phyloP scores from a whole-genome alignment of 2,797 vertebrate genomes.

The Muscicapa comitata region DNA sequence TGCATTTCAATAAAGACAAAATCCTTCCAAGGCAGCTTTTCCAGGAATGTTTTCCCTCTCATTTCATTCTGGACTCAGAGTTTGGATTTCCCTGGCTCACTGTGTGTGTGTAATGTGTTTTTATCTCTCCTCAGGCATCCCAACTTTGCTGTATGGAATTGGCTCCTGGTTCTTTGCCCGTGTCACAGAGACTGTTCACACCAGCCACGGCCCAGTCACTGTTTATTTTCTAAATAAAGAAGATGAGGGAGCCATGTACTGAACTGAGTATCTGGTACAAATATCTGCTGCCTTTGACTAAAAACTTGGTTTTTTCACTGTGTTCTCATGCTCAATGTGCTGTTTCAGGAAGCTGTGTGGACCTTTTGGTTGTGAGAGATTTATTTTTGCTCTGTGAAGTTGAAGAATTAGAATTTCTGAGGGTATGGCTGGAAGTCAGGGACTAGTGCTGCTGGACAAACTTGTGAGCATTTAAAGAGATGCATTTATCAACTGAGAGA shows the following conservation, averaged over 20 bases:
- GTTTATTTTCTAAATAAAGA: conserved; percentile 98
- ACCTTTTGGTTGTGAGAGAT: background rate
- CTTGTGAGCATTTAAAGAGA: background rate
- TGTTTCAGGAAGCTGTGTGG: background rate
- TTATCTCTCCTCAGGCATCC: conserved; percentile 84
- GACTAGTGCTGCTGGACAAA: background rate
- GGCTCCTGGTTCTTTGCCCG: conserved; percentile 93
- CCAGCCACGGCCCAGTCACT: conserved; percentile 86
- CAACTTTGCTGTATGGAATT: conserved; percentile 91
- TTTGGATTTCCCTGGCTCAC: background rate
- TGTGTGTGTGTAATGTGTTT: background rate
- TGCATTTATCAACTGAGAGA: background rate
- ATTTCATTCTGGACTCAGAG: background rate
- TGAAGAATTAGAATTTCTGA: background rate
- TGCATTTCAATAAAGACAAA: background rate
- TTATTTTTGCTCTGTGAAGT: background rate
- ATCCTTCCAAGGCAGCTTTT: background rate
- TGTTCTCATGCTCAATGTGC: background rate
- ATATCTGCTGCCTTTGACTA: conserved; percentile 35
- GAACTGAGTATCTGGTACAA: conserved; percentile 34
- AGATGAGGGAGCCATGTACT: conserved; percentile 87
- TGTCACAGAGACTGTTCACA: conserved; percentile 90
- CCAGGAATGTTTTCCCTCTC: background rate
- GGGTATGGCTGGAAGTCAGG: background rate
- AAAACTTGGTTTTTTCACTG: background rate